Evolutionary conservation across 2,797 vertebrate species (phyloP), one percentile per base, ranked within the genome.

Genomic region (Leontocebus nigricollis): DNA sequence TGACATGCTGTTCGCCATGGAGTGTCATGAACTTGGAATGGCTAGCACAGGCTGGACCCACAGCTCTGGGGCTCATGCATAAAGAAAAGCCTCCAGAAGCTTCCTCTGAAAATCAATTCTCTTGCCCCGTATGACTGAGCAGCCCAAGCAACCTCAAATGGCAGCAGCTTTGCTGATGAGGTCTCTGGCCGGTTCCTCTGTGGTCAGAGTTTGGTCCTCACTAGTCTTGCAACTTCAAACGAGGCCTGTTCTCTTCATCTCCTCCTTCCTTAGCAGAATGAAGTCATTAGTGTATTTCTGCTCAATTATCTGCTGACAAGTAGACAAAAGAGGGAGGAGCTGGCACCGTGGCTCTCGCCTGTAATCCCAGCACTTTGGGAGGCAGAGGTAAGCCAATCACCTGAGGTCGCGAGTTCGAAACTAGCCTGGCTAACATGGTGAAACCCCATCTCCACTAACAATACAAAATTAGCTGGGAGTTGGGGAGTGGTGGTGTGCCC

Each of bases 351-450:
- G 33, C 64, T 67, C 64, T n/a, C 1, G 1, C 64, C 64, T 67
- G 64, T n/a, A 4, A 67, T 19, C 64, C 15, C 1, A 19, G 61
- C 33, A n/a, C 33, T 67, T 67, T n/a, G 61, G 15, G 61, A 67
- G 33, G 33, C 15, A n/a, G 61, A n/a, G 15, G 61, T 0, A 1
- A 33, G 15, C 4, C 0, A 17, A 4, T n/a, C 33, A n/a, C 15
- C 61, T 67, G 61, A 67, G 33, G 61, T 19, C 3, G 0, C 15
- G 61, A 67, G 61, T 67, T 67, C 7, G 1, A 67, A 33, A 67
- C 61, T 7, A n/a, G 33, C 15, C 15, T n/a, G 61, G 61, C 15
- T 8, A 67, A 67, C 1, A 1, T 67, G 33, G 61, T 19, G 61
- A 67, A 67, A n/a, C 57, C 26, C 26, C 26, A 13, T 67, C 33